Conservation (phyloP, 2,797 vertebrate species). For the Danio kyathit region DNA sequence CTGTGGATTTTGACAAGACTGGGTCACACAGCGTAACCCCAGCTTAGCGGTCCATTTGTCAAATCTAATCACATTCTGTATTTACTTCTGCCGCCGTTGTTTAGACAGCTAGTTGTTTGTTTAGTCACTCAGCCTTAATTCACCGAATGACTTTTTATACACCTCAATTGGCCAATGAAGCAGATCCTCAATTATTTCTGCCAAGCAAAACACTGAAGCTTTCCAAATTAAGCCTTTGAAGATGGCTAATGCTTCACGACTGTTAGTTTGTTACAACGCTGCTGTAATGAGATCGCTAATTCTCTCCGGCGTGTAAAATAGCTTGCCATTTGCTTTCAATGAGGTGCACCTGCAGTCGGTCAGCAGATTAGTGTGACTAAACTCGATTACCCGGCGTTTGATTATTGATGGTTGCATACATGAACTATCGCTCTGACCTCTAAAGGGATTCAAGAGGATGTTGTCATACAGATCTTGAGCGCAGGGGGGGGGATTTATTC, state of each 20-base stretch:
- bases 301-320: constrained; percentile 11
- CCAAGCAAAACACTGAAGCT: constrained; percentile 9
- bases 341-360: constrained; percentile 24
- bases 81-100: constrained; percentile 21
- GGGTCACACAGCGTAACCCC: not conserved
- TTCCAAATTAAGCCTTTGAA: constrained; percentile 41
- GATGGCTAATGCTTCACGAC: constrained; percentile 35
- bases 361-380: constrained; percentile 19
- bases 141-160: not conserved
- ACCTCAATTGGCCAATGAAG: constrained; percentile 1
- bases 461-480: constrained; percentile 15
- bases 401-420: not conserved
- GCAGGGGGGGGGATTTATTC: constrained; percentile 34
- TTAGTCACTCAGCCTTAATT: constrained; percentile 24
- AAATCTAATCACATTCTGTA: constrained; percentile 35
- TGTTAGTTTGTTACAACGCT: constrained; percentile 22
- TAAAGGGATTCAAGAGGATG: not conserved
- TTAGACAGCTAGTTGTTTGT: constrained; percentile 12
- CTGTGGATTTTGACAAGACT: constrained; percentile 12
- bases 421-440: not conserved
- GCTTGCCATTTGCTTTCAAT: constrained; percentile 16
- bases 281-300: constrained; percentile 47
- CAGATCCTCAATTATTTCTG: constrained; percentile 42
- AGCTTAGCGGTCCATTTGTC: constrained; percentile 36
- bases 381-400: constrained; percentile 18